Evolutionary conservation across 2,888 invertebrate species (phyloP).

Genomic region (Boloria selene): DNA sequence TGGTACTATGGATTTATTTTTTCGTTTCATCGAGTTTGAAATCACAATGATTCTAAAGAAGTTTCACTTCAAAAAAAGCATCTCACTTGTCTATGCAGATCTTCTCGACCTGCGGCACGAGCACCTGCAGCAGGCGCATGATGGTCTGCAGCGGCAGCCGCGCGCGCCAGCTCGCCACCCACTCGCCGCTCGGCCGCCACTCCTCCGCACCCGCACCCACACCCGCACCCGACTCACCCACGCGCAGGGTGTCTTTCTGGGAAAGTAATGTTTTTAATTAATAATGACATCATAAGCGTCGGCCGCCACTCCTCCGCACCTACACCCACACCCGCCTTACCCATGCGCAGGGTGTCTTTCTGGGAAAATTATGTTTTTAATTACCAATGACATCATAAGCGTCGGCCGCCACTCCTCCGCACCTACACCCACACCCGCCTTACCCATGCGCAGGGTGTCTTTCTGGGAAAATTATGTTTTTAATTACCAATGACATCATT

Average conservation of each 20-base stretch:
- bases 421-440: conserved; percentile 41
- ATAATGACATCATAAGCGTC: not conserved
- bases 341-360: conserved; percentile 85
- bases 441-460: no score
- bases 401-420: conserved; percentile 86
- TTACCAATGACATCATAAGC: not conserved
- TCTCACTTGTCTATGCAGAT: conserved; percentile 99
- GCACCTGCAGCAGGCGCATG: conserved; percentile 98
- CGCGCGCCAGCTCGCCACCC: conserved; percentile 98
- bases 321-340: conserved; percentile 27
- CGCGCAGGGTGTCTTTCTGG: conserved; percentile 85
- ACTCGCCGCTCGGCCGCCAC: conserved; percentile 97
- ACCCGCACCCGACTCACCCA: conserved; percentile 45
- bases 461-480: no score
- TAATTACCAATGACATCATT: no score
- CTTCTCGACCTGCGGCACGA: conserved; percentile 99
- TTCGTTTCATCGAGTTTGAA: no score
- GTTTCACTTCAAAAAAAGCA: not conserved
- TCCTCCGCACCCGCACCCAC: conserved; percentile 52
- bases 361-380: conserved; percentile 46
- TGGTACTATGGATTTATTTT: no score
- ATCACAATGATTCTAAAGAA: no score
- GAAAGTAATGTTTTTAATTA: not conserved
- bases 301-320: conserved; percentile 86
- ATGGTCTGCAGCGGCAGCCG: conserved; percentile 99